A percentile compares a stretch with the other conserved stretches of the same genome.
phyloP scores from a whole-genome alignment of 2,797 vertebrate species.

The Pantherophis alleghaniensis region DNA sequence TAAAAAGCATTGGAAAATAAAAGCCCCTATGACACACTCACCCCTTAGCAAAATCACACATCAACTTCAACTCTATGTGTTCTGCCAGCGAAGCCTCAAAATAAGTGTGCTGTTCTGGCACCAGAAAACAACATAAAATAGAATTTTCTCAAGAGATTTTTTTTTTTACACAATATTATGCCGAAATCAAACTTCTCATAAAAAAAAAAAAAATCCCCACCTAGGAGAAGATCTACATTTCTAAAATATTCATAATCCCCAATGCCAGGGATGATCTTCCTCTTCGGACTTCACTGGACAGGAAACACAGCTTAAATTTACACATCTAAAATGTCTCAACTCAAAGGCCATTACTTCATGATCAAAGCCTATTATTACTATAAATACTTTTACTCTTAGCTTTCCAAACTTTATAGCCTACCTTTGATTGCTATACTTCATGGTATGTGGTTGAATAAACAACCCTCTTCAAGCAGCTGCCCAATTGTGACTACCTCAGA shows the following conservation, averaged over 20 bases:
- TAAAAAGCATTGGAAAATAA: neutral
- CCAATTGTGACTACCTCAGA: neutral
- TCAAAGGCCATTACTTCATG: neutral
- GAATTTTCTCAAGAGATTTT: neutral
- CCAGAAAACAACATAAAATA: neutral
- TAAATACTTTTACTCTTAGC: neutral
- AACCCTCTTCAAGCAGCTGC: neutral
- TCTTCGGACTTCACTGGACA: neutral
- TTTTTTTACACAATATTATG: neutral
- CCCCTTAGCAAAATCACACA: neutral
- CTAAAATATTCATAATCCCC: neutral
- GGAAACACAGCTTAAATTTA: neutral
- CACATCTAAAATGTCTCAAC: neutral
- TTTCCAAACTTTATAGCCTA: neutral
- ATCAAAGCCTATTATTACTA: neutral
- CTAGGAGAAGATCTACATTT: neutral
- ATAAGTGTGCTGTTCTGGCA: neutral
- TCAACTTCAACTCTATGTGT: neutral
- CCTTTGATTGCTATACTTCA: neutral
- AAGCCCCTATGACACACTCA: neutral
- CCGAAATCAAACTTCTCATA: neutral
- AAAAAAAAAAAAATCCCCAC: neutral
- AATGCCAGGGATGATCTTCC: neutral
- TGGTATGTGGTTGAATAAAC: neutral
- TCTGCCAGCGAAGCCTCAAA: neutral